A percentile compares a stretch with the other conserved stretches of the same genome.
Conservation (phyloP, 2,888 invertebrate species). For the Drosophila infuscata region DNA sequence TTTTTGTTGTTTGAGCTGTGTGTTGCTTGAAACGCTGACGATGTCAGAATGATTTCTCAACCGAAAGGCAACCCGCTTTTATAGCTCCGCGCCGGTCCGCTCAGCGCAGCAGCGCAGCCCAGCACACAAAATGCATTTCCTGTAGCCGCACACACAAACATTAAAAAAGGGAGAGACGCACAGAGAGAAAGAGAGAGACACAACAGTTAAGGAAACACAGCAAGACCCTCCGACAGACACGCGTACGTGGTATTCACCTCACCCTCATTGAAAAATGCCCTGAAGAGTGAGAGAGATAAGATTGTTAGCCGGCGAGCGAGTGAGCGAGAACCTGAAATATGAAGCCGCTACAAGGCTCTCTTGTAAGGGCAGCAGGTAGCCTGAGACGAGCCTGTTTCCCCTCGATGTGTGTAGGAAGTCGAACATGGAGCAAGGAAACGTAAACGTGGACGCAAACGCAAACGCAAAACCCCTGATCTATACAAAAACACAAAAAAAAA, state of each 20-base stretch:
- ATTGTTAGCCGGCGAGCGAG: slow-evolving; percentile 24
- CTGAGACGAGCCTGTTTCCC: slow-evolving; percentile 48
- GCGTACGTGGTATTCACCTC: slow-evolving; percentile 72
- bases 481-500: slow-evolving; percentile 37
- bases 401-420: slow-evolving; percentile 50
- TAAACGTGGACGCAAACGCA: slow-evolving; percentile 35
- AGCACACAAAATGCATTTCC: slow-evolving; percentile 74
- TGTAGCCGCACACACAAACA: slow-evolving; percentile 54
- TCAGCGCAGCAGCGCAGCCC: slow-evolving; percentile 44
- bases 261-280: slow-evolving; percentile 58
- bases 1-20: slow-evolving; percentile 21
- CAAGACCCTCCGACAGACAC: slow-evolving; percentile 69
- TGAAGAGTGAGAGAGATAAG: slow-evolving; percentile 46
- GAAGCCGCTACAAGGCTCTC: slow-evolving; percentile 51
- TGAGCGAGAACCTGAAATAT: slow-evolving; percentile 72
- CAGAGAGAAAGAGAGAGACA: slow-evolving; percentile 29
- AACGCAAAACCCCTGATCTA: slow-evolving; percentile 47
- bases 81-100: slow-evolving; percentile 65
- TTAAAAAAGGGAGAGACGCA: slow-evolving; percentile 22
- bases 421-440: slow-evolving; percentile 49
- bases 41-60: slow-evolving; percentile 82
- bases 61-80: slow-evolving; percentile 73
- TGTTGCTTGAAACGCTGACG: slow-evolving; percentile 79
- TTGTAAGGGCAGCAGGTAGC: slow-evolving; percentile 66
- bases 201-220: slow-evolving; percentile 50